phyloP scores from a whole-genome alignment of 1,140 invertebrate species.

The Euglossa dilemma region DNA sequence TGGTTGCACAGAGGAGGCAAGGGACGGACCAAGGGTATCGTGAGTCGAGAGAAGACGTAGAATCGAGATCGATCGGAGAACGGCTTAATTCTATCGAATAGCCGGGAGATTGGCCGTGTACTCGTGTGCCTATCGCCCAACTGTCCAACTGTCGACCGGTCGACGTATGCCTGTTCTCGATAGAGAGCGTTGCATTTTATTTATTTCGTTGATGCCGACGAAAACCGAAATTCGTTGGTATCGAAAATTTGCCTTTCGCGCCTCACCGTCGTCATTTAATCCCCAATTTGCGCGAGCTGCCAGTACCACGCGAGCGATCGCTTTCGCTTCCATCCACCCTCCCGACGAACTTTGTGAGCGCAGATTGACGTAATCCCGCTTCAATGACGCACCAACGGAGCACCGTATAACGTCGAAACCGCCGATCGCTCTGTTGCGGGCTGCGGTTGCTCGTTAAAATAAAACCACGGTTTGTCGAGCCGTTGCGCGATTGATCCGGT shows the following conservation, averaged over 20 bases:
- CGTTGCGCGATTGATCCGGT: conserved; percentile 60
- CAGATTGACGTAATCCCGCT: conserved; percentile 70
- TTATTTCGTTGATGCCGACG: background rate
- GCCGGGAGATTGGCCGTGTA: too few species aligned
- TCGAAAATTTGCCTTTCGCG: conserved; percentile 58
- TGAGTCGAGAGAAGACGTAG: too few species aligned
- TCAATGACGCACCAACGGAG: conserved; percentile 64
- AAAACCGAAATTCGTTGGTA: conserved; percentile 37
- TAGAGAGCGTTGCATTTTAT: conserved; percentile 16
- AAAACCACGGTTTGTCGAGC: conserved; percentile 66
- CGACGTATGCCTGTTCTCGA: too few species aligned
- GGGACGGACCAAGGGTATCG: too few species aligned
- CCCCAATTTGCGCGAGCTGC: conserved; percentile 69
- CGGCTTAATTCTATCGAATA: too few species aligned
- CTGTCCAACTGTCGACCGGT: too few species aligned
- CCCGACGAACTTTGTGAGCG: conserved; percentile 66
- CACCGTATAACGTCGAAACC: conserved; percentile 65
- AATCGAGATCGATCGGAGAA: too few species aligned
- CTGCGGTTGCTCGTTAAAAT: conserved; percentile 67
- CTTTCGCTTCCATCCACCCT: conserved; percentile 55
- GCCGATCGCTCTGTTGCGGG: conserved; percentile 68
- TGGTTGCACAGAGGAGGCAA: too few species aligned
- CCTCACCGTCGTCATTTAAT: conserved; percentile 66
- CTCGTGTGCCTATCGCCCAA: too few species aligned
- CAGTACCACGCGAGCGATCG: conserved; percentile 64